Evolutionary conservation across 1,140 invertebrate genomes (phyloP).

Genomic region (Halyomorpha halys): DNA sequence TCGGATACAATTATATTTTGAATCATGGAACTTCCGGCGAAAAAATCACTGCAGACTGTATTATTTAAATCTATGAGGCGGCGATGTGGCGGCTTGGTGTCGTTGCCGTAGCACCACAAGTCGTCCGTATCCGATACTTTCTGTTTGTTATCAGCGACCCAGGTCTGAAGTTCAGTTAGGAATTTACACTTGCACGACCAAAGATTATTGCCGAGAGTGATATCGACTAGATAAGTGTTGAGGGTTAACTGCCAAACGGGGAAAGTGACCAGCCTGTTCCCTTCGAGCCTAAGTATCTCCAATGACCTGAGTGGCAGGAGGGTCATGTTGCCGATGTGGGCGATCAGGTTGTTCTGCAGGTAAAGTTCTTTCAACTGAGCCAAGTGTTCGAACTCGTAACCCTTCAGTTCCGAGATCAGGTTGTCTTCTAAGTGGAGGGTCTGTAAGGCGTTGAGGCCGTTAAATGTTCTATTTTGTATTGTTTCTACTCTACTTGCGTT

Average conservation of each 20-base stretch:
- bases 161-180: slow-evolving; percentile 70
- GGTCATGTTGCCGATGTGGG: slow-evolving; percentile 67
- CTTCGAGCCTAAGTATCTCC: slow-evolving; percentile 69
- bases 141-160: slow-evolving; percentile 68
- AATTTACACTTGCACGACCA: slow-evolving; percentile 88
- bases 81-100: slow-evolving; percentile 55
- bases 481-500: slow-evolving; percentile 74
- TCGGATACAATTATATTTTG: slow-evolving; percentile 72
- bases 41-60: slow-evolving; percentile 72
- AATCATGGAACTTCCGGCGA: slow-evolving; percentile 67
- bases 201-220: slow-evolving; percentile 66
- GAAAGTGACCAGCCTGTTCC: slow-evolving; percentile 69
- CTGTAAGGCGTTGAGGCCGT: slow-evolving; percentile 70
- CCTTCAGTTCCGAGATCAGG: slow-evolving; percentile 62
- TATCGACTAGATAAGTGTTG: slow-evolving; percentile 56
- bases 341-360: slow-evolving; percentile 74
- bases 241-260: slow-evolving; percentile 72
- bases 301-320: slow-evolving; percentile 64
- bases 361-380: slow-evolving; percentile 70
- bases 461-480: slow-evolving; percentile 87
- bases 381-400: slow-evolving; percentile 82
- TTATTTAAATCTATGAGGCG: slow-evolving; percentile 69
- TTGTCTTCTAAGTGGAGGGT: slow-evolving; percentile 79
- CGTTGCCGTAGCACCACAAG: slow-evolving; percentile 69
- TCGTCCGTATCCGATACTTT: slow-evolving; percentile 66